phyloP scores from a whole-genome alignment of 2,113 vertebrate genomes.

The Hyperoodon ampullatus region DNA sequence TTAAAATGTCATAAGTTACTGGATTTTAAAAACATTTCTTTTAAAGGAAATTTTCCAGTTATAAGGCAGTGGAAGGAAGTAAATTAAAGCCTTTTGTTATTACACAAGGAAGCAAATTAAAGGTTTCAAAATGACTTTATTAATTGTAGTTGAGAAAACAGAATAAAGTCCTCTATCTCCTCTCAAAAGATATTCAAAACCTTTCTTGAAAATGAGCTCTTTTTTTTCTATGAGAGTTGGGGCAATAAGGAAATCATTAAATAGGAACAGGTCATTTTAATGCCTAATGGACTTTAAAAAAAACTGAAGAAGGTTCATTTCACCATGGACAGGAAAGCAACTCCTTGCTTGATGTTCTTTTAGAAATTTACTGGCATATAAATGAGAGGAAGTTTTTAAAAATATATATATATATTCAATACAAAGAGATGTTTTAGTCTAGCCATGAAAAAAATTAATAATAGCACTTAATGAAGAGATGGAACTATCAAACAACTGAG shows the following conservation, averaged over 20 bases:
- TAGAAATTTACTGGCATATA: constrained; percentile 19
- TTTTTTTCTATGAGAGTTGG: constrained; percentile 11
- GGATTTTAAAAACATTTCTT: constrained; percentile 40
- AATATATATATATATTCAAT: too few species aligned
- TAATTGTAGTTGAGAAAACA: constrained; percentile 16
- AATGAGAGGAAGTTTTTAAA: not conserved
- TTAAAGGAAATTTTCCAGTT: constrained; percentile 26
- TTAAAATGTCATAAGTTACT: constrained; percentile 47
- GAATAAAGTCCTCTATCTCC: not conserved
- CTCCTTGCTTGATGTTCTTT: constrained; percentile 15
- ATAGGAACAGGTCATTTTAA: constrained; percentile 47
- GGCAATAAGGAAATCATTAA: constrained; percentile 50
- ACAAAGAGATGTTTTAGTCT: constrained; percentile 8
- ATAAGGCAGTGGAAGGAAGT: not conserved
- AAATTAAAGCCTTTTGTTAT: not conserved
- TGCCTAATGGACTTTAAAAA: constrained; percentile 29
- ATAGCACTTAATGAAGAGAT: not conserved
- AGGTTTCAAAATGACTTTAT: constrained; percentile 1
- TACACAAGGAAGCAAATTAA: constrained; percentile 15
- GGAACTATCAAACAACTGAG: not conserved
- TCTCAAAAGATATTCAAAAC: not conserved
- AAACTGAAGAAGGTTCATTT: constrained; percentile 24
- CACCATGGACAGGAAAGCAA: not conserved
- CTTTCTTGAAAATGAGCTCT: constrained; percentile 30
- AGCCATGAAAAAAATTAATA: not conserved